These are phyloP conservation scores for Plectrocnemia conspersa DNA, from an alignment of 1,140 invertebrate genomes.

Conservation along the genomic window DNA sequence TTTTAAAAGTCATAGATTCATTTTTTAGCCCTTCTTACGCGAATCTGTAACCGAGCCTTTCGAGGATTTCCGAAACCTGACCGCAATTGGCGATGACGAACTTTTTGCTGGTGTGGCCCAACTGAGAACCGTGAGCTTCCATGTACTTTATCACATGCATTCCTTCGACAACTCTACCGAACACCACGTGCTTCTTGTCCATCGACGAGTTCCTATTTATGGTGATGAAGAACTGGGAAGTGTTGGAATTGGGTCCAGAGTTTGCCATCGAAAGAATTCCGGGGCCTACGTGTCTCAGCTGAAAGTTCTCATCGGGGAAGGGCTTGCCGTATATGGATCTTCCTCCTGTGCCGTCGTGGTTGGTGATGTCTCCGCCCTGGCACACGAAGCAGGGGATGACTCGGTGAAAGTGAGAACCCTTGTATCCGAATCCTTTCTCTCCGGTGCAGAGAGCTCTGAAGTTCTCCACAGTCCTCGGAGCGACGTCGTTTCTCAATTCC, in stretches of 20 bases:
- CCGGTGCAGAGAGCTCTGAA: constrained; percentile 77
- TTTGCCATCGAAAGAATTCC: constrained; percentile 76
- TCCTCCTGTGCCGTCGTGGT: constrained; percentile 74
- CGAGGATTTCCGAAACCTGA: too few relatives aligned
- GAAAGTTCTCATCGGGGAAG: constrained; percentile 81
- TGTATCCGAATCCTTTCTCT: constrained; percentile 77
- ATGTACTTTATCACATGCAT: constrained; percentile 75
- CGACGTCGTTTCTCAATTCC: constrained; percentile 66
- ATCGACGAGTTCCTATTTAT: constrained; percentile 77
- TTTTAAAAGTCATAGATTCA: too few relatives aligned
- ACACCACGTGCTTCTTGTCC: constrained; percentile 82
- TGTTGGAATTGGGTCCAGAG: constrained; percentile 74
- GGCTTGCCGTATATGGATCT: constrained; percentile 75
- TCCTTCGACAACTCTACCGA: constrained; percentile 76
- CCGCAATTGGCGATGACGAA: constrained; percentile 73
- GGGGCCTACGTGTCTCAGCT: constrained; percentile 66
- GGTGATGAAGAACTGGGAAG: constrained; percentile 82
- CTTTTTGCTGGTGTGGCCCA: constrained; percentile 73
- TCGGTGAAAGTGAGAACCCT: constrained; percentile 73
- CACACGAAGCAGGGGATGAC: constrained; percentile 87
- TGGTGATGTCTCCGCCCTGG: constrained; percentile 76
- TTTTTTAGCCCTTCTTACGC: too few relatives aligned
- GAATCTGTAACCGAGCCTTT: too few relatives aligned
- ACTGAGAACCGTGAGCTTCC: constrained; percentile 66
- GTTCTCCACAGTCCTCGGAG: constrained; percentile 75